These are phyloP conservation scores for Dolichotis patagonum DNA, from an alignment of 2,113 vertebrate genomes.

Conservation along the genomic window DNA sequence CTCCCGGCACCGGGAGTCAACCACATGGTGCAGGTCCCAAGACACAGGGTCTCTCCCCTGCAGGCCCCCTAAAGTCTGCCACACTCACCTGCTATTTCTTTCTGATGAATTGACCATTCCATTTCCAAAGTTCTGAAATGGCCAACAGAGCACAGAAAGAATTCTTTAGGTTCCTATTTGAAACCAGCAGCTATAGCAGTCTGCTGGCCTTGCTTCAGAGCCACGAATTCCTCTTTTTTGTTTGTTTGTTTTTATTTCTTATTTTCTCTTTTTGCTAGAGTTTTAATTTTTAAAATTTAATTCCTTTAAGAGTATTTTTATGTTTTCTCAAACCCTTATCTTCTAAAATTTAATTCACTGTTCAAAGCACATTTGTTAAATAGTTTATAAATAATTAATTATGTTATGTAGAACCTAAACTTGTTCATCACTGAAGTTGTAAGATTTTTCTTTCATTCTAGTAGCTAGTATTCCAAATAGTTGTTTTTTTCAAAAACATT, in stretches of 20 bases:
- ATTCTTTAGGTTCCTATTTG: no score
- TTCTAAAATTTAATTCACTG: background rate
- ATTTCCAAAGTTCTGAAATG: no score
- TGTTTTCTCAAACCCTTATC: background rate
- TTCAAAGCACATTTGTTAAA: constrained; percentile 17
- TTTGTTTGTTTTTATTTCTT: background rate
- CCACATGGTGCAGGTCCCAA: no score
- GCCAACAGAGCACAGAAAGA: no score
- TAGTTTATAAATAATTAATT: constrained; percentile 18
- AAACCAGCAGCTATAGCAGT: no score
- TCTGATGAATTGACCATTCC: no score
- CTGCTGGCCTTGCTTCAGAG: no score
- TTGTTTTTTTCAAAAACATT: background rate
- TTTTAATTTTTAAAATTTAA: constrained; percentile 35
- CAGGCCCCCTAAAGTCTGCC: no score
- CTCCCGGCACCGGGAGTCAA: no score
- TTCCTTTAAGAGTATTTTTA: background rate
- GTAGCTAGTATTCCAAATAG: background rate
- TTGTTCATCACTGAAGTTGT: background rate
- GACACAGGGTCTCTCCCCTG: no score
- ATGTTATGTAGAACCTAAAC: background rate
- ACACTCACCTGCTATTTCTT: no score
- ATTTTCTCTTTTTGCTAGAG: background rate
- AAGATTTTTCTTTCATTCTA: background rate
- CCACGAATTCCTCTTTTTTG: no score